phyloP scores from a whole-genome alignment of 2,888 invertebrate genomes.

The Parnassius apollo region DNA sequence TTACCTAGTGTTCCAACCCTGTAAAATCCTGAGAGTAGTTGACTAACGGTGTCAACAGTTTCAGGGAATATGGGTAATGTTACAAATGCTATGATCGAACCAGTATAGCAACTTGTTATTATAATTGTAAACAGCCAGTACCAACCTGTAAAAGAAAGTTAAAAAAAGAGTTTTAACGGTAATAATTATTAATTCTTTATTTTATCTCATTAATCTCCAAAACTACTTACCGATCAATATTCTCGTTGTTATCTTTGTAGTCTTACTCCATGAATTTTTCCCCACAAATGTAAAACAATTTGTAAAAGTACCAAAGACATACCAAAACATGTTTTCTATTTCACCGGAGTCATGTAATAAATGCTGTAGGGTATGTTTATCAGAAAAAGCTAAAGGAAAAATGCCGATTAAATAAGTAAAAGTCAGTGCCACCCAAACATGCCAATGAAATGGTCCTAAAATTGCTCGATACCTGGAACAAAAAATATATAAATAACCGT shows the following conservation, averaged over 20 bases:
- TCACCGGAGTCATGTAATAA: constrained; percentile 85
- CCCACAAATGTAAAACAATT: constrained; percentile 88
- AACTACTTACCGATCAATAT: constrained; percentile 83
- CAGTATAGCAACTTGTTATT: constrained; percentile 91
- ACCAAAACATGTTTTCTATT: constrained; percentile 93
- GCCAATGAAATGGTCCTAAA: constrained; percentile 91
- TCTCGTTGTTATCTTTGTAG: constrained; percentile 85
- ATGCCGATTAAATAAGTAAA: constrained; percentile 87
- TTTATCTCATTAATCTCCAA: constrained; percentile 1
- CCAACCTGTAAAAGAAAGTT: constrained; percentile 73
- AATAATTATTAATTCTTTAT: too few relatives aligned
- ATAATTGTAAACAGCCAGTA: constrained; percentile 94
- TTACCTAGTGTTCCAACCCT: constrained; percentile 86
- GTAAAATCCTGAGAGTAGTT: constrained; percentile 84
- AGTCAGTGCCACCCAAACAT: constrained; percentile 88
- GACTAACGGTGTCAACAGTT: constrained; percentile 85
- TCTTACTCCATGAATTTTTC: constrained; percentile 86
- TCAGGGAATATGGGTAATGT: constrained; percentile 88
- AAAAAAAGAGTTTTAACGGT: not conserved
- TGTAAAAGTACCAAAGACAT: constrained; percentile 92
- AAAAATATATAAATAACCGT: not conserved
- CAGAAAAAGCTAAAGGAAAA: constrained; percentile 87
- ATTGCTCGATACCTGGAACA: constrained; percentile 87
- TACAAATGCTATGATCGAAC: constrained; percentile 92
- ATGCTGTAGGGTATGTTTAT: constrained; percentile 84